A percentile compares a stretch with the other conserved stretches of the same genome.
These are phyloP conservation scores for Synanthedon andrenaeformis DNA, from an alignment of 2,888 invertebrate genomes.

Conservation along the genomic window DNA sequence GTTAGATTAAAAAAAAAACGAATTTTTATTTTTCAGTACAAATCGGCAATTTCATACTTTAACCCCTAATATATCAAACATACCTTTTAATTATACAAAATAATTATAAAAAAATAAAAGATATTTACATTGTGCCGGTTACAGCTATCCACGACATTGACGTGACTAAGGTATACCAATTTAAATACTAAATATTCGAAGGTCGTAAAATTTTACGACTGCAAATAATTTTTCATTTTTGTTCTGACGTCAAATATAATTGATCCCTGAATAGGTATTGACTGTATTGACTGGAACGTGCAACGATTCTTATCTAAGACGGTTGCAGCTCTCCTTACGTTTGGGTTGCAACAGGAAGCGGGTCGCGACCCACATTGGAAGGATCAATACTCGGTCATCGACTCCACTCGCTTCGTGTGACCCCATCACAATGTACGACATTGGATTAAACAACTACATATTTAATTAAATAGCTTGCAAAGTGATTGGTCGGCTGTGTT, in stretches of 20 bases:
- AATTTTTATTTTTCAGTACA: too few species aligned
- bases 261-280: too few species aligned
- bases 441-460: conserved; percentile 8
- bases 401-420: conserved; percentile 41
- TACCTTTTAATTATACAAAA: too few species aligned
- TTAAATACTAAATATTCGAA: conserved; percentile 26
- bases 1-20: too few species aligned
- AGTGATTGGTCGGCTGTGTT: too few species aligned
- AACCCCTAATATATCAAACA: too few species aligned
- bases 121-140: conserved; percentile 44
- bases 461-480: too few species aligned
- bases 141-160: conserved; percentile 36
- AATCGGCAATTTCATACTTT: too few species aligned
- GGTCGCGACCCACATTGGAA: conserved; percentile 63
- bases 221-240: too few species aligned
- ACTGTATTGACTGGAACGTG: not conserved
- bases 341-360: conserved; percentile 58
- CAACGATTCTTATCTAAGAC: conserved; percentile 10
- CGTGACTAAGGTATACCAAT: conserved; percentile 47
- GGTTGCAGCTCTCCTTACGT: conserved; percentile 35
- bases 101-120: too few species aligned
- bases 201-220: conserved; percentile 16
- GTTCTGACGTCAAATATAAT: too few species aligned
- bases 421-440: conserved; percentile 20
- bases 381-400: conserved; percentile 70